These are phyloP conservation scores for Margaritifera margaritifera DNA, from an alignment of 2,888 invertebrate species.

Conservation along the genomic window DNA sequence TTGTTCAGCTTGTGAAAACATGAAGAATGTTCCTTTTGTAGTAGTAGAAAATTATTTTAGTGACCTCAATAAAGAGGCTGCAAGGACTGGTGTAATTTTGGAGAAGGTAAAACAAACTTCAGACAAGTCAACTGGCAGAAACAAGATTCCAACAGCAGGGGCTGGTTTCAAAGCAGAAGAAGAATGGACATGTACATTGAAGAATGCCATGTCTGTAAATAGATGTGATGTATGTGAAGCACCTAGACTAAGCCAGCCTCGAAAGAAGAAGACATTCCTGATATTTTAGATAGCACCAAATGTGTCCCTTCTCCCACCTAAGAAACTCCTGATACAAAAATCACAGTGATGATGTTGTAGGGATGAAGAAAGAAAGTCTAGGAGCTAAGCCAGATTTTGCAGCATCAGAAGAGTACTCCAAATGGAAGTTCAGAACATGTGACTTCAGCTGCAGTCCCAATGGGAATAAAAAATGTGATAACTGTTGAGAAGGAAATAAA, in stretches of 20 bases:
- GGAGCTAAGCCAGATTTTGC: not conserved
- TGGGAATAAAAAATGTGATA: conserved; percentile 86
- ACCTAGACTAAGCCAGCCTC: conserved; percentile 73
- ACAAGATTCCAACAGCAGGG: conserved; percentile 1
- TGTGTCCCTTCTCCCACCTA: conserved; percentile 34
- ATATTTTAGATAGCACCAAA: conserved; percentile 33
- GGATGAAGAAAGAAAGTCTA: conserved; percentile 3
- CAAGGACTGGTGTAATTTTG: too few relatives aligned
- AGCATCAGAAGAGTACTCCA: conserved; percentile 17
- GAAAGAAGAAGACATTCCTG: conserved; percentile 39
- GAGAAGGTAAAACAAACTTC: too few relatives aligned
- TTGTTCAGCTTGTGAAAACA: conserved; percentile 29
- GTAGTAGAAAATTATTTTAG: conserved; percentile 6
- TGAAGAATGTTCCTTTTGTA: conserved; percentile 17
- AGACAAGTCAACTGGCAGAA: too few relatives aligned
- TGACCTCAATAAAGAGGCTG: too few relatives aligned
- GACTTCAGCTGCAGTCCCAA: conserved; percentile 90
- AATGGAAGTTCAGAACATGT: conserved; percentile 92
- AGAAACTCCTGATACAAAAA: conserved; percentile 22
- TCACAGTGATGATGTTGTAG: conserved; percentile 1
- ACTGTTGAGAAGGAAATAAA: conserved; percentile 78
- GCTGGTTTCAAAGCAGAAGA: not conserved
- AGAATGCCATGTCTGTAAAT: conserved; percentile 80
- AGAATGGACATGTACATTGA: conserved; percentile 78
- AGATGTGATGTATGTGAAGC: conserved; percentile 85